Evolutionary conservation across 53 echinoderm and acorn worm genomes (phyloP), one percentile per base, ranked within the genome.

Genomic region (Astropecten irregularis): DNA sequence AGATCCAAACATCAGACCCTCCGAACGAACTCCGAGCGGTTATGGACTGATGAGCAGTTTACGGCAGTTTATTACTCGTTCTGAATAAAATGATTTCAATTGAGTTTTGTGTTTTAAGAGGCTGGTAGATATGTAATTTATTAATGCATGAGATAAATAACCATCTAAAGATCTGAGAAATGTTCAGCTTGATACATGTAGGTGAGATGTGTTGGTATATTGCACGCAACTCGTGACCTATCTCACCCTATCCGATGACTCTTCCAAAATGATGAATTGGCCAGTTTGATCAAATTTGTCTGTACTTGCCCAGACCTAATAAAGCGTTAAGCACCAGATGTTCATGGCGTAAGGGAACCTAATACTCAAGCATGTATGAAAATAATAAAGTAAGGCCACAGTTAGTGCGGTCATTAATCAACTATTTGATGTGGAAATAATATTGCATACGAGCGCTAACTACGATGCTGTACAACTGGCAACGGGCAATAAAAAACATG

Each of bases 221-320:
- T 21, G 8, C 50, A 71, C 52, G 33, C 71, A 23, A 18, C 25
- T 28, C 50, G 10, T 52, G 71, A 71, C 51, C 71, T 28, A 53
- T 8, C 52, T 48, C 26, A n/a, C 29, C 10, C 38, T 35, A 53
- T 50, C 32, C 9, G 33, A 44, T 50, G 49, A 42, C 71, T 53
- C 37, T 26, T 33, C 44, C 18, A 60, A 55, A 63, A 62, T 79
- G 63, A 79, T 79, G 46, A 79, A 79, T 79, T 79, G 48, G 44
- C 61, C 63, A 62, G 61, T 79, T 79, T 79, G 32, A 79, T 79
- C 79, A 61, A 79, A 79, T 79, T 79, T 79, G 79, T 79, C 79
- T 79, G 49, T 47, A 18, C 61, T 33, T 79, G 62, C 79, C 63
- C 62, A 22, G 29, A 49, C 63, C 79, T 47, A 79, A 63, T 63